These are phyloP conservation scores for Dicycla oo DNA, from an alignment of 2,888 invertebrate species.

Conservation along the genomic window DNA sequence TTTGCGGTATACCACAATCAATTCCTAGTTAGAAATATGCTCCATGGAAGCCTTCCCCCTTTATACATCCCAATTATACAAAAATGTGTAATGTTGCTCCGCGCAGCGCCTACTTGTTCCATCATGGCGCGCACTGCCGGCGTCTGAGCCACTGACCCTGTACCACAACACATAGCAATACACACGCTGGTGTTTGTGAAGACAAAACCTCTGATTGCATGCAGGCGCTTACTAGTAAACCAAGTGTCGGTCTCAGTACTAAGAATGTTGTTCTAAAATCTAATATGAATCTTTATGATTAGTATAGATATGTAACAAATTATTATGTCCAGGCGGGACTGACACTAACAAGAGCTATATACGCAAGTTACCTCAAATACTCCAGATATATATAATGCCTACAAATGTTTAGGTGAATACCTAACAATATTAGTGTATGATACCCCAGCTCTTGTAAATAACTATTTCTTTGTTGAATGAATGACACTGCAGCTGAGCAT, in stretches of 20 bases:
- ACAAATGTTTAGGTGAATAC: no score
- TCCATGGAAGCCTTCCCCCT: not conserved
- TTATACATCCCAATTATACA: not conserved
- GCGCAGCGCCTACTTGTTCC: not conserved
- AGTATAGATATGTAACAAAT: no score
- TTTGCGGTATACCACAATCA: no score
- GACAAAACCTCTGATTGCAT: no score
- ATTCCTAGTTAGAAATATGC: not conserved
- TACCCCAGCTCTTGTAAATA: not conserved
- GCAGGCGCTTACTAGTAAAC: conserved; percentile 20
- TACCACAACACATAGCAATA: conserved; percentile 15
- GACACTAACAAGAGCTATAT: not conserved
- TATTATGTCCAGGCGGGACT: no score
- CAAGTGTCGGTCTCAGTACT: not conserved
- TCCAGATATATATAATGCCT: not conserved
- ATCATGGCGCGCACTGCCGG: not conserved
- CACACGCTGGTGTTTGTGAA: not conserved
- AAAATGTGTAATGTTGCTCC: not conserved
- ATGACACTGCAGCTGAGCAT: not conserved
- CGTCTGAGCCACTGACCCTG: not conserved
- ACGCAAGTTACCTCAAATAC: not conserved
- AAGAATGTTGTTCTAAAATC: no score
- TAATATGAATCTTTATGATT: no score
- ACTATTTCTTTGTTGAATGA: not conserved
- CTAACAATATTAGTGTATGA: not conserved